Conservation (phyloP, 2,113 vertebrate species). For the Heteronetta atricapilla region DNA sequence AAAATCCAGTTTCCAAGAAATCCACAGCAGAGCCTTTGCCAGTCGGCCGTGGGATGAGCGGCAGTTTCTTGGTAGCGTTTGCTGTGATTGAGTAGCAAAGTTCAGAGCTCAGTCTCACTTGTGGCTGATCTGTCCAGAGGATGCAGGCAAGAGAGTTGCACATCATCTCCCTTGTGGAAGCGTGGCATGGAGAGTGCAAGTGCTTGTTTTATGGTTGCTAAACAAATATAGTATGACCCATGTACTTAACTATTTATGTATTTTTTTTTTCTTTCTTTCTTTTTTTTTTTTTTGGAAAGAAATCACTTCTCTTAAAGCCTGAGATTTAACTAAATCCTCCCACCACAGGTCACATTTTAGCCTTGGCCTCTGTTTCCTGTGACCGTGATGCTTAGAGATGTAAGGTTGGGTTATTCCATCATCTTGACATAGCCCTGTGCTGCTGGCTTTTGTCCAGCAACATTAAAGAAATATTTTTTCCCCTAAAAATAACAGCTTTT, state of each 20-base stretch:
- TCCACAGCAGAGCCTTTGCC: not conserved
- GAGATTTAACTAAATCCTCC: slow-evolving; percentile 51
- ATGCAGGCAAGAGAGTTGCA: accelerated
- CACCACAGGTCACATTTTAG: slow-evolving; percentile 51
- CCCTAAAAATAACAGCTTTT: slow-evolving; percentile 52
- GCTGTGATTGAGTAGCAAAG: not conserved
- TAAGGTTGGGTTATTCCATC: slow-evolving; percentile 63
- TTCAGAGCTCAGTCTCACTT: not conserved
- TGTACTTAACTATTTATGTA: not conserved
- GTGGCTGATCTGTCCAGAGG: not conserved
- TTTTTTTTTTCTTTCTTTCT: not conserved
- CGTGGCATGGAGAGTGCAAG: not conserved
- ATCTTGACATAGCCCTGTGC: slow-evolving; percentile 61
- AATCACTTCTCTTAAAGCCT: not conserved
- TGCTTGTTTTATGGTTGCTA: not conserved
- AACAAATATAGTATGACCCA: not conserved
- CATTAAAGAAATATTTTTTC: slow-evolving; percentile 28
- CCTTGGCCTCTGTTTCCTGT: slow-evolving; percentile 67
- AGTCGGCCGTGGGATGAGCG: accelerated
- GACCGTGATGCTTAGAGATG: slow-evolving; percentile 44
- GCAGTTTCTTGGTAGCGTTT: not conserved
- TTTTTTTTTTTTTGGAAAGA: not conserved
- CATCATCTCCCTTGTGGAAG: not conserved
- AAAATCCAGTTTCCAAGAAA: not conserved
- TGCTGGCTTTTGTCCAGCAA: slow-evolving; percentile 58